Percentiles rank a stretch among this genome's conserved stretches.
These are phyloP conservation scores for Psittacus erithacus DNA, from an alignment of 2,113 vertebrate species.

Conservation along the genomic window DNA sequence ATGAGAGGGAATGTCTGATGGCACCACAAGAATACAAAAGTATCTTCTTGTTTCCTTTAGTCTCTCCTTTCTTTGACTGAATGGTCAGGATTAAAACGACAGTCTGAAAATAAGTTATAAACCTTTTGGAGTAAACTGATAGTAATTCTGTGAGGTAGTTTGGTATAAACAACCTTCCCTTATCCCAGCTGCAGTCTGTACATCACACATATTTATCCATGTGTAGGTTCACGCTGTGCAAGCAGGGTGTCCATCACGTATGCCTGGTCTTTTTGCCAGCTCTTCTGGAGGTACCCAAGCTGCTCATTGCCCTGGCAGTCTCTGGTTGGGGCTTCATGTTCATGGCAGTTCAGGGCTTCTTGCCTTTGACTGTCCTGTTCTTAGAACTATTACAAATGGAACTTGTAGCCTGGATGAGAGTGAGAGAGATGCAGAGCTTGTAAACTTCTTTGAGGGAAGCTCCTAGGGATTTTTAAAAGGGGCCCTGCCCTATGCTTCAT, in stretches of 20 bases:
- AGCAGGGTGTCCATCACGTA: neutral
- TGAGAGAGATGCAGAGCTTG: neutral
- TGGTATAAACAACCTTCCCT: neutral
- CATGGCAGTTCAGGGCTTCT: neutral
- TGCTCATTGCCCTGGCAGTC: neutral
- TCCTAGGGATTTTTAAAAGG: neutral
- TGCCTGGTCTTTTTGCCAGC: neutral
- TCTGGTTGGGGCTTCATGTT: rapidly evolving
- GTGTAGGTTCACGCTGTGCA: neutral
- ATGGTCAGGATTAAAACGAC: neutral
- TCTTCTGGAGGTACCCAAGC: neutral
- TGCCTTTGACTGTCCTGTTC: neutral
- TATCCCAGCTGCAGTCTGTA: neutral
- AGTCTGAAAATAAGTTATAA: neutral
- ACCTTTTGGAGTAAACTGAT: neutral
- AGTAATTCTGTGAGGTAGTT: neutral
- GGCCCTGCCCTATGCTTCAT: rapidly evolving
- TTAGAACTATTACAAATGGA: neutral
- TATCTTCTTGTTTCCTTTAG: neutral
- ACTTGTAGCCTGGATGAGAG: neutral
- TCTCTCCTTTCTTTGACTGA: neutral
- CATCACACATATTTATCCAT: neutral
- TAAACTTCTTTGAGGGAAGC: neutral
- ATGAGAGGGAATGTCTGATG: neutral
- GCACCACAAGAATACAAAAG: neutral